Base-by-base conservation (phyloP, 2,888 invertebrate species). In the Ophion ellenae region DNA sequence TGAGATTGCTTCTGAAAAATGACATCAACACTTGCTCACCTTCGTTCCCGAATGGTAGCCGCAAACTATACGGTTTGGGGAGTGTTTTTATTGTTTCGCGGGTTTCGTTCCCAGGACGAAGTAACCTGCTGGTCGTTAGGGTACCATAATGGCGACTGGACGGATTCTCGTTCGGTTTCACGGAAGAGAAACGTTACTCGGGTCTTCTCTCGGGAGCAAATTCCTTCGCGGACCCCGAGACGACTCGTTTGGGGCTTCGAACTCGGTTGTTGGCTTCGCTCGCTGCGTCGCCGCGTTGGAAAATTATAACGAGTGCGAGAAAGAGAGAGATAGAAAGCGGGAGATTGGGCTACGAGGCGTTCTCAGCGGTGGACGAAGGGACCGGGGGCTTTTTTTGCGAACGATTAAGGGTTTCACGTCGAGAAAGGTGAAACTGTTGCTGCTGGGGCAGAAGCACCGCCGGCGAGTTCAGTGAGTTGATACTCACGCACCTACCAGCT, bases 381-480 rank as follows among this genome's bases (percentile, higher is more conserved):
- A 77, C 64, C 28, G 79, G 69, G 74, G 57, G 40, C 32, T 53
- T 73, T 80, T 80, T 76, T 80, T 40, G 79, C 67, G 66, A 85
- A 85, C 85, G 85, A 85, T 85, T 83, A 85, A 83, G 85, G 85
- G 83, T 79, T 82, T 83, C 85, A 76, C 82, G 82, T 82, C 83
- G 82, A 82, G 85, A 80, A 83, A 82, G 85, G 85, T 85, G 85
- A 85, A 85, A 85, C 85, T 85, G 82, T 28, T 82, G 77, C 82
- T 71, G 82, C 77, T 77, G 71, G 70, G 47, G 83, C 69, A 67
- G 85, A 66, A 85, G 83, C 80, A 81, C 74, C 77, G 67, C 64
- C 71, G 73, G 83, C 80, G 32, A 70, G 79, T 78, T 66, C 77
- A 63, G 81, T 69, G 78, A 81, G 77, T 78, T 77, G 80, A 81